phyloP scores from a whole-genome alignment of 1,140 invertebrate species.

The Radopholus similis region DNA sequence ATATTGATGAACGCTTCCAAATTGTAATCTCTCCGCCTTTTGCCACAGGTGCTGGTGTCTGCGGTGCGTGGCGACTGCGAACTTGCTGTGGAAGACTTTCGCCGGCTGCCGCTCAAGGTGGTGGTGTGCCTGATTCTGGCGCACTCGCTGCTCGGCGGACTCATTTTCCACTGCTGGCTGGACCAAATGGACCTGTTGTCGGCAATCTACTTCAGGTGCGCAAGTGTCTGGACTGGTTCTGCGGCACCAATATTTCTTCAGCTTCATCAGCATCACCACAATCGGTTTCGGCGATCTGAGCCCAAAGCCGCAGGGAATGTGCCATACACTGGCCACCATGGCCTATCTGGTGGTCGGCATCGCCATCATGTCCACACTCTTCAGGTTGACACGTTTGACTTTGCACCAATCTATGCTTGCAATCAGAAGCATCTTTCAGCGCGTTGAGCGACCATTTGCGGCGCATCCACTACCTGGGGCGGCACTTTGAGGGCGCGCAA shows the following conservation, averaged over 20 bases:
- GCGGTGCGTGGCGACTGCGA: no score
- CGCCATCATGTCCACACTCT: conserved; percentile 24
- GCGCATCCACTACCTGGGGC: conserved; percentile 18
- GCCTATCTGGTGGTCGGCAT: conserved; percentile 16
- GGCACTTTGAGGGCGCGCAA: conserved; percentile 10
- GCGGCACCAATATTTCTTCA: conserved; percentile 9
- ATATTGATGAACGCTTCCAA: no score
- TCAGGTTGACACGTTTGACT: background rate
- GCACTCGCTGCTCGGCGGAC: conserved; percentile 22
- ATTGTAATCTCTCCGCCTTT: no score
- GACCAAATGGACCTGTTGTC: conserved; percentile 18
- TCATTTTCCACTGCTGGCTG: conserved; percentile 21
- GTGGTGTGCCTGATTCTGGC: conserved; percentile 16
- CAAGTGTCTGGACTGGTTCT: background rate
- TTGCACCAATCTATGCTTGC: background rate
- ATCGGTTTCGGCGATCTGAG: conserved; percentile 23
- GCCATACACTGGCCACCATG: conserved; percentile 14
- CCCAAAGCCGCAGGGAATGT: conserved; percentile 6
- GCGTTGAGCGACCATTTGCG: conserved; percentile 17
- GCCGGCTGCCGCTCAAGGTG: conserved; percentile 14
- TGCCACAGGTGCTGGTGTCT: no score
- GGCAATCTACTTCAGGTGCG: conserved; percentile 26
- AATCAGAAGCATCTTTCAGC: background rate
- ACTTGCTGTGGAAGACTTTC: background rate
- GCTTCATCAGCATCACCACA: conserved; percentile 29